phyloP scores from a whole-genome alignment of 2,113 vertebrate species.

The Scopus umbretta region DNA sequence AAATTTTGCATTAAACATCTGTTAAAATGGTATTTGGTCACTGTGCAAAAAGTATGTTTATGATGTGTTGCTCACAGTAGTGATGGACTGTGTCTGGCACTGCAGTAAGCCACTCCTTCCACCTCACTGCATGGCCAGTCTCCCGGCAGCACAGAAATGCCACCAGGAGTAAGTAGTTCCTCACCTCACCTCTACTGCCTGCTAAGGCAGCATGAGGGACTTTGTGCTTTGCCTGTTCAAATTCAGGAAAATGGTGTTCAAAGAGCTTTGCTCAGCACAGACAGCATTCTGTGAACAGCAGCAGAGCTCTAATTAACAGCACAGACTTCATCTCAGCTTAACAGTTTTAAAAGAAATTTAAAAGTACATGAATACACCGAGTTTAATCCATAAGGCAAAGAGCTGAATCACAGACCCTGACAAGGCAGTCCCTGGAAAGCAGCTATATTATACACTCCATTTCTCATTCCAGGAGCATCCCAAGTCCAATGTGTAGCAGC shows the following conservation, averaged over 20 bases:
- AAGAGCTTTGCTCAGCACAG: conserved; percentile 20
- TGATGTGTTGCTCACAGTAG: not conserved
- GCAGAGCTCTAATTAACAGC: conserved; percentile 34
- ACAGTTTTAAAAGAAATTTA: not conserved
- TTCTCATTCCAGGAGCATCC: conserved; percentile 31
- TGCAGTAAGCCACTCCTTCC: not conserved
- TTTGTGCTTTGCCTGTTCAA: not conserved
- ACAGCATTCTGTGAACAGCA: conserved; percentile 23
- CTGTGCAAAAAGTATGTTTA: not conserved
- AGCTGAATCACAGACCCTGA: conserved; percentile 47
- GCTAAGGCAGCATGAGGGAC: not conserved
- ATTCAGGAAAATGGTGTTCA: not conserved
- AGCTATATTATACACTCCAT: not conserved
- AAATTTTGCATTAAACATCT: not conserved
- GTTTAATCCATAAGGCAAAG: conserved; percentile 53
- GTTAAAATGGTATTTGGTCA: not conserved
- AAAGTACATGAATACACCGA: not conserved
- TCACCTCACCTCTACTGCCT: not conserved
- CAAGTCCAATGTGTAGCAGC: not conserved
- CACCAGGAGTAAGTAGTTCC: not conserved
- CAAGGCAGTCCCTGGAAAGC: conserved; percentile 50
- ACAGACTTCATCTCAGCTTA: conserved; percentile 36
- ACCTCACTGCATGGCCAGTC: not conserved
- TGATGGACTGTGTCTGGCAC: not conserved
- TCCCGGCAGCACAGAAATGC: not conserved